A percentile compares a stretch with the other conserved stretches of the same genome.
Evolutionary conservation across 2,113 vertebrate species (phyloP).

Genomic region (Dendropsophus ebraccatus): DNA sequence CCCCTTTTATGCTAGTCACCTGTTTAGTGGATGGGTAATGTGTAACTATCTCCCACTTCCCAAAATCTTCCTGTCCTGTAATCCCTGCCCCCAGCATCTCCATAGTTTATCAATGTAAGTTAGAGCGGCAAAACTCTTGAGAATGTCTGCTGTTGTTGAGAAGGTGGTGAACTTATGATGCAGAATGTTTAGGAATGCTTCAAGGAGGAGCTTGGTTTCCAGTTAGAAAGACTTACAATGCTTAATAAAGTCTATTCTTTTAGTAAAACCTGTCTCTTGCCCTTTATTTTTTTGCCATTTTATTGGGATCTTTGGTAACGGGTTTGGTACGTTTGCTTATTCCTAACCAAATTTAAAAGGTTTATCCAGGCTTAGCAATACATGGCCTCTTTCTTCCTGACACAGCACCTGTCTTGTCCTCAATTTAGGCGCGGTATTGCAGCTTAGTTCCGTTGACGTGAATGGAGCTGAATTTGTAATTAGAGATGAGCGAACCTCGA

Average conservation of each 20-base stretch:
- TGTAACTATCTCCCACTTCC: slow-evolving; percentile 68
- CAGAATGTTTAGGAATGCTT: slow-evolving; percentile 68
- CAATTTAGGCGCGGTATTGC: no score
- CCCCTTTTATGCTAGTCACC: slow-evolving; percentile 68
- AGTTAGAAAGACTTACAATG: slow-evolving; percentile 74
- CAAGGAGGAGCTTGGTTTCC: slow-evolving; percentile 67
- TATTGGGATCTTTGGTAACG: neutral
- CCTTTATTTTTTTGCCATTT: neutral
- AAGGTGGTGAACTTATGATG: slow-evolving; percentile 64
- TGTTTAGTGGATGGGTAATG: slow-evolving; percentile 73
- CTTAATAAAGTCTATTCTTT: slow-evolving; percentile 78
- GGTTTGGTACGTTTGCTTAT: neutral
- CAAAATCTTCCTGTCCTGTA: slow-evolving; percentile 68
- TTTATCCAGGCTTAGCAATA: no score
- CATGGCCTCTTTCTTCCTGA: no score
- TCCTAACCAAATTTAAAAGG: no score
- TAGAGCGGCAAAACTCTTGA: slow-evolving; percentile 69
- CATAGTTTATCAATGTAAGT: slow-evolving; percentile 75
- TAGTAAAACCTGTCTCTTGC: slow-evolving; percentile 64
- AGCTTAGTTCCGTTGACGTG: no score
- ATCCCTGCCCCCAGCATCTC: slow-evolving; percentile 64
- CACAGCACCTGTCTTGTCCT: no score
- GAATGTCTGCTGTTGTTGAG: slow-evolving; percentile 62
- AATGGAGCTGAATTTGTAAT: no score
- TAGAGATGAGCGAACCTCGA: no score